Conservation (phyloP, 1,140 invertebrate species). For the Portunus trituberculatus region DNA sequence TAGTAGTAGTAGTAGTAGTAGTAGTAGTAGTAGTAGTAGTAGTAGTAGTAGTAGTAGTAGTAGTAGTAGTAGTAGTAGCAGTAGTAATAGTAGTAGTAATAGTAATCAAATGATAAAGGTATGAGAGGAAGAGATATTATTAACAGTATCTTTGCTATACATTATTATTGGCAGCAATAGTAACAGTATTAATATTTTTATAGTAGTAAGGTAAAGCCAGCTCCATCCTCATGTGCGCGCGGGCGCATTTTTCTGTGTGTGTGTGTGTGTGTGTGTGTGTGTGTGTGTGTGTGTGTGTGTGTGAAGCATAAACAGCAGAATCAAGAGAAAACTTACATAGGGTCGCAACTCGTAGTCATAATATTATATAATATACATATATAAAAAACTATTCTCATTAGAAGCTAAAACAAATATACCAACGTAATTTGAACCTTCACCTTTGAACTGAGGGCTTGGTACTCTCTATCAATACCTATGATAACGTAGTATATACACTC, state of each 20-base stretch:
- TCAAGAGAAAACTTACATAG: not conserved
- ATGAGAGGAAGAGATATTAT: too few species aligned
- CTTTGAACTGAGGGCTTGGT: slow-evolving; percentile 18
- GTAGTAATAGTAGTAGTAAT: too few species aligned
- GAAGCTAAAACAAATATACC: not conserved
- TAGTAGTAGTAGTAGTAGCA: not conserved
- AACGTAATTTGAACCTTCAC: slow-evolving; percentile 4
- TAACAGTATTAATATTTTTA: too few species aligned
- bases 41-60: slow-evolving; percentile 16
- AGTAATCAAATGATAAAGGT: too few species aligned
- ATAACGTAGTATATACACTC: not conserved
- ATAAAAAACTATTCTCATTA: slow-evolving; percentile 41
- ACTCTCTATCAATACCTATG: not conserved
- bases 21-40: not conserved
- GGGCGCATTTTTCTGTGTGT: not conserved
- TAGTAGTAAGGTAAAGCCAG: not conserved
- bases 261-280: slow-evolving; percentile 20
- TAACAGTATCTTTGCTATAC: too few species aligned
- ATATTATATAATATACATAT: slow-evolving; percentile 4
- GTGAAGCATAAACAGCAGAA: not conserved
- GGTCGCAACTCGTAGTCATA: not conserved
- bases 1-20: slow-evolving; percentile 23
- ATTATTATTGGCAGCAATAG: not conserved
- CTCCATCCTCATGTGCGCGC: not conserved
- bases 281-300: slow-evolving; percentile 20